Conservation (phyloP, 1,140 invertebrate genomes). For the Chlorops oryzae region DNA sequence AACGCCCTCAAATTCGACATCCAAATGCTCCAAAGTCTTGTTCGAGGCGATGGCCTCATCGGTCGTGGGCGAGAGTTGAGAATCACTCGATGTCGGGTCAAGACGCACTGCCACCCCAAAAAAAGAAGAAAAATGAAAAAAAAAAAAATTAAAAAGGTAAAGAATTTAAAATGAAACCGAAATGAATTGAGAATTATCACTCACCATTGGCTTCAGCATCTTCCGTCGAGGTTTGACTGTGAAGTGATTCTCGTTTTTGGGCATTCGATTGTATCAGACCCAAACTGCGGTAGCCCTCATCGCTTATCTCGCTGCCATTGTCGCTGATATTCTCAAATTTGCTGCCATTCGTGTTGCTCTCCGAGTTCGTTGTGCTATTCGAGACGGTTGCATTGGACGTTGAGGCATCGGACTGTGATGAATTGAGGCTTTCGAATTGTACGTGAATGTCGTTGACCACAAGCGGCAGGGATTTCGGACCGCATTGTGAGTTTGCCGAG, state of each 20-base stretch:
- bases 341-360: slow-evolving; percentile 9
- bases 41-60: slow-evolving; percentile 25
- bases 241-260: slow-evolving; percentile 58
- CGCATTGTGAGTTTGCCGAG: slow-evolving; percentile 19
- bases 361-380: neutral
- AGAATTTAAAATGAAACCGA: neutral
- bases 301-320: slow-evolving; percentile 78
- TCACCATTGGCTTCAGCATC: slow-evolving; percentile 63
- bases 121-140: slow-evolving; percentile 8
- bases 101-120: slow-evolving; percentile 31
- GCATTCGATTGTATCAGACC: slow-evolving; percentile 59
- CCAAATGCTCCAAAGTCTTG: slow-evolving; percentile 6
- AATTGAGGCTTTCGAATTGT: slow-evolving; percentile 16
- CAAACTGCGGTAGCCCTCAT: slow-evolving; percentile 78
- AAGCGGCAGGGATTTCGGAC: slow-evolving; percentile 31
- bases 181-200: slow-evolving; percentile 17
- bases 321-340: slow-evolving; percentile 62
- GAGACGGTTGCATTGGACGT: neutral
- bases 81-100: slow-evolving; percentile 46
- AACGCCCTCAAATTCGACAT: too few relatives aligned
- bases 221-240: slow-evolving; percentile 61
- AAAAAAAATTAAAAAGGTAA: neutral
- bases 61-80: slow-evolving; percentile 36
- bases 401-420: neutral
- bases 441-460: slow-evolving; percentile 4